These are phyloP conservation scores for Hyperoplus lanceolatus DNA, from an alignment of 2,797 vertebrate genomes.

Conservation along the genomic window DNA sequence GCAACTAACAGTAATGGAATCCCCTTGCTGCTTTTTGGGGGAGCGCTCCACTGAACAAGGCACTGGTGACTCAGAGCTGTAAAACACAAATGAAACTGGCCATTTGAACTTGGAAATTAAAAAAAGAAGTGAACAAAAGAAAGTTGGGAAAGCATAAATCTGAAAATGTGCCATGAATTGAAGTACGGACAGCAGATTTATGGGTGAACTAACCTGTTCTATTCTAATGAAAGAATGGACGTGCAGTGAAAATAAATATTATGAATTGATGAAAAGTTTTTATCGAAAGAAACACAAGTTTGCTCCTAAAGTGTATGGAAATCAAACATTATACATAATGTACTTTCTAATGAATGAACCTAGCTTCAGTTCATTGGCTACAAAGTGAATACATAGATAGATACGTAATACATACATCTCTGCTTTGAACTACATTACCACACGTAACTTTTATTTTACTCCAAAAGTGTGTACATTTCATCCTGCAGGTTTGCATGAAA, in stretches of 20 bases:
- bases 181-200: constrained; percentile 24
- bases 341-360: not conserved
- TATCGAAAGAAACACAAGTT: constrained; percentile 5
- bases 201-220: constrained; percentile 1
- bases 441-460: not conserved
- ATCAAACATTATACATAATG: not conserved
- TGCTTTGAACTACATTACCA: not conserved
- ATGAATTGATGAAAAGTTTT: not conserved
- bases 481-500: not conserved
- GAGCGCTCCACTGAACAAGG: not conserved
- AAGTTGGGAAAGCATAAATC: constrained; percentile 5
- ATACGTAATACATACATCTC: no score
- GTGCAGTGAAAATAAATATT: constrained; percentile 9
- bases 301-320: not conserved
- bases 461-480: not conserved
- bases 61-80: constrained; percentile 41
- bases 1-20: not conserved
- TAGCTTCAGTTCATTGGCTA: not conserved
- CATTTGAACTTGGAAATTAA: constrained; percentile 24
- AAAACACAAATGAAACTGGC: constrained; percentile 29
- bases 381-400: not conserved
- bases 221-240: constrained; percentile 4
- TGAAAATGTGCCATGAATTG: constrained; percentile 2
- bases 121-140: constrained; percentile 1
- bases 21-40: not conserved